phyloP scores from a whole-genome alignment of 2,888 invertebrate genomes.

The Drosophila paranaensis region DNA sequence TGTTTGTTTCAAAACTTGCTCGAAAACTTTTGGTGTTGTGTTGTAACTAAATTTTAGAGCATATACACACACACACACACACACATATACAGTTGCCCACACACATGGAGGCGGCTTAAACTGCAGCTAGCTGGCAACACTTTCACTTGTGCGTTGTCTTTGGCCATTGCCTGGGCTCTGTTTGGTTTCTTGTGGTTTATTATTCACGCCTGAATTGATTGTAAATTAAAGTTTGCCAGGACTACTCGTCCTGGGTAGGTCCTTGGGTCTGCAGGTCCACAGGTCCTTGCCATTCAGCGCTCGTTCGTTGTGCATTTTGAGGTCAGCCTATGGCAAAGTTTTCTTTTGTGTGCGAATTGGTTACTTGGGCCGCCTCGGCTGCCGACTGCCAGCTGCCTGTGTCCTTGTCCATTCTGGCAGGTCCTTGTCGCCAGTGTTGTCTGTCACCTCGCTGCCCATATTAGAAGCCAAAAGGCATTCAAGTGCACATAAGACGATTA shows the following conservation, averaged over 20 bases:
- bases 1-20: conserved; percentile 71
- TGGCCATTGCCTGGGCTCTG: conserved; percentile 48
- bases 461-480: conserved; percentile 84
- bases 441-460: conserved; percentile 66
- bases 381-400: conserved; percentile 6
- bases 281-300: conserved; percentile 45
- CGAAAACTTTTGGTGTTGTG: conserved; percentile 73
- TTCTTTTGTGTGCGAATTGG: conserved; percentile 68
- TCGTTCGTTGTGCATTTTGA: conserved; percentile 73
- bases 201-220: conserved; percentile 84
- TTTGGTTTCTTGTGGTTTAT: conserved; percentile 84
- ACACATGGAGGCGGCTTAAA: neutral
- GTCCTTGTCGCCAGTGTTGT: conserved; percentile 63
- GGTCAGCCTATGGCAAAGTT: conserved; percentile 82
- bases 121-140: conserved; percentile 72
- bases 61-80: conserved; percentile 23
- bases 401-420: conserved; percentile 43
- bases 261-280: conserved; percentile 17
- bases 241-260: conserved; percentile 11
- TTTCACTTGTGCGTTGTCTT: conserved; percentile 76
- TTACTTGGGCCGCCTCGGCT: conserved; percentile 38
- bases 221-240: conserved; percentile 83
- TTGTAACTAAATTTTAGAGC: conserved; percentile 76
- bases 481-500: conserved; percentile 84
- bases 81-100: conserved; percentile 7